Base-by-base conservation (phyloP, 2,888 invertebrate species). In the Drosophila neoperkinsi region DNA sequence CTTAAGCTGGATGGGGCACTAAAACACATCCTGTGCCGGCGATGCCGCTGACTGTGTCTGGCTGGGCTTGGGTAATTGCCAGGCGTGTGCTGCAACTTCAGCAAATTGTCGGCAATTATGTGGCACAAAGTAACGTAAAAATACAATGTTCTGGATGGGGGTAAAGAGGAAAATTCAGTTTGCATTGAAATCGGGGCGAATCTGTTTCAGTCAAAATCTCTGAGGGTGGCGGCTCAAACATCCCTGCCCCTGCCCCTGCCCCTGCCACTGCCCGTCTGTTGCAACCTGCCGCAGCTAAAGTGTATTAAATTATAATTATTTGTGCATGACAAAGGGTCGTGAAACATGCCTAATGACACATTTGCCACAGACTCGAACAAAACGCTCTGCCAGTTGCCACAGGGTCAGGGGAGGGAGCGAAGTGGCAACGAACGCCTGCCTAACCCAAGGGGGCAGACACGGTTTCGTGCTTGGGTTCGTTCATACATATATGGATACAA, bases 281-380 rank as follows among this genome's bases (percentile, higher is more conserved):
- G 41, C 73, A 71, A 84, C 85, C 77, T 78, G 76, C 84, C 55
- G 79, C 50, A 77, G 63, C 71, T 64, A 85, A 90, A 89, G 92
- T 91, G 91, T 89, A 90, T 91, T 91, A 91, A 91, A 91, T 91
- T 91, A 91, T 91, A 91, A 91, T 91, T 91, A 91, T 91, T 90
- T 91, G 91, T 91, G 91, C 91, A 91, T 91, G 91, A 90, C 91
- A 91, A 88, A 90, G 89, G 87, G 90, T 91, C 88, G 86, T 90
- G 88, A 86, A 91, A 91, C 90, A 91, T 91, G 91, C 88, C 91
- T 91, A 91, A 91, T 91, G 91, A 91, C 90, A 91, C 91, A 91
- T 91, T 91, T 91, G 92, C 92, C 88, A 90, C 89, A 89, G 84
- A 77, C 86, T 79, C 82, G 72, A 77, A 82, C 85, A 78, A 82